These are phyloP conservation scores for Galleria mellonella DNA, from an alignment of 1,140 invertebrate species.

Conservation along the genomic window DNA sequence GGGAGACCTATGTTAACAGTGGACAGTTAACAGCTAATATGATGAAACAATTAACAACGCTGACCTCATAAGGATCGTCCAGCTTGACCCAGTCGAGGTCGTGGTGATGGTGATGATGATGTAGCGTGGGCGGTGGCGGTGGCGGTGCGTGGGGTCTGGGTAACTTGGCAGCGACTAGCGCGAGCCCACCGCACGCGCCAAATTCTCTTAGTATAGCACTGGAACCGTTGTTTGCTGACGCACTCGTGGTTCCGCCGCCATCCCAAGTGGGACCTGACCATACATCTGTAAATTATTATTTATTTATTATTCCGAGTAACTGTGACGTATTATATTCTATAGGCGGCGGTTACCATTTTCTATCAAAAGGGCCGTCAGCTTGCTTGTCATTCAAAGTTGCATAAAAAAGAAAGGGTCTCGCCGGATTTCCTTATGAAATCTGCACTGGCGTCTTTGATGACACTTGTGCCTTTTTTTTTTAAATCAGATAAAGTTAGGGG, in stretches of 20 bases:
- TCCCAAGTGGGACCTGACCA: slow-evolving; percentile 24
- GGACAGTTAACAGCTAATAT: too few species aligned
- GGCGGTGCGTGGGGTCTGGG: slow-evolving; percentile 86
- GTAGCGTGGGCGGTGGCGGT: slow-evolving; percentile 76
- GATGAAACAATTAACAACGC: slow-evolving; percentile 1
- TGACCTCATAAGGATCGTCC: slow-evolving; percentile 60
- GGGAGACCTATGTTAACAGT: too few species aligned
- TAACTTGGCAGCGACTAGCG: slow-evolving; percentile 88
- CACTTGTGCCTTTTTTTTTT: too few species aligned
- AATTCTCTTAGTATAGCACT: slow-evolving; percentile 83
- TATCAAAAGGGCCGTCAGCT: too few species aligned
- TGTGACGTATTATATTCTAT: too few species aligned
- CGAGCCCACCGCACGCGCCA: slow-evolving; percentile 89
- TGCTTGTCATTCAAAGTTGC: too few species aligned
- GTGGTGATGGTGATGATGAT: slow-evolving; percentile 46
- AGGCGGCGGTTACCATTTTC: too few species aligned
- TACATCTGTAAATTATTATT: slow-evolving; percentile 15
- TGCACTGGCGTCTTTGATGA: too few species aligned
- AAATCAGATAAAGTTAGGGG: too few species aligned
- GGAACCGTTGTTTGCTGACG: slow-evolving; percentile 13
- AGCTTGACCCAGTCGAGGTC: slow-evolving; percentile 85
- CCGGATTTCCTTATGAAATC: too few species aligned
- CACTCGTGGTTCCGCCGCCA: background rate
- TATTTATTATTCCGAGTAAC: too few species aligned
- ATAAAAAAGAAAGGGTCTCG: too few species aligned